Evolutionary conservation across 2,113 vertebrate genomes (phyloP).

Genomic region (Rhegmatorhina hoffmannsi): DNA sequence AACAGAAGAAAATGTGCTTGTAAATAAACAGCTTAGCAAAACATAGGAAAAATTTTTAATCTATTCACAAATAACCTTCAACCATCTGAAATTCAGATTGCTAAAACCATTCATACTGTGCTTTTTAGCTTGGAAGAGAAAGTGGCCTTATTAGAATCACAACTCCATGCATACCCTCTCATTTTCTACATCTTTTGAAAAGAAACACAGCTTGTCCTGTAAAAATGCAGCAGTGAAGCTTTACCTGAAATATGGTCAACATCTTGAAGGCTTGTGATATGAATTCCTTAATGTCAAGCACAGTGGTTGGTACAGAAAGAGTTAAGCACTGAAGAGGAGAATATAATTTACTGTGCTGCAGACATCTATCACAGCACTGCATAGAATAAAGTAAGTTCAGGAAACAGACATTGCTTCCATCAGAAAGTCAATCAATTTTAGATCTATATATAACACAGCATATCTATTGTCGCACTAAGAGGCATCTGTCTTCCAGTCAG

Average conservation of each 20-base stretch:
- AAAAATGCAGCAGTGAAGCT: background rate
- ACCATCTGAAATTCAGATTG: background rate
- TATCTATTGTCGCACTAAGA: slow-evolving; percentile 9
- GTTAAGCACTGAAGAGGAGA: background rate
- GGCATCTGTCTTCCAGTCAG: background rate
- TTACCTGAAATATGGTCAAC: background rate
- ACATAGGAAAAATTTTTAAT: background rate
- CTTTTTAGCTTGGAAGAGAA: background rate
- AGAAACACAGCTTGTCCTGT: background rate
- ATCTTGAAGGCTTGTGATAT: background rate
- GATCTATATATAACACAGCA: background rate
- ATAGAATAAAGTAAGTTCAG: slow-evolving; percentile 5
- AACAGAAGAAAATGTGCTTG: background rate
- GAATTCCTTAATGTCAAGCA: background rate
- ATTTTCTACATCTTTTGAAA: background rate
- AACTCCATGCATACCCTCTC: background rate
- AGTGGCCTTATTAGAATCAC: background rate
- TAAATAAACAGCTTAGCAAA: background rate
- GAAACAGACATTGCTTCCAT: slow-evolving; percentile 7
- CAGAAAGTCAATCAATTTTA: slow-evolving; percentile 34
- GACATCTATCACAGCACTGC: background rate
- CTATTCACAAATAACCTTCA: background rate
- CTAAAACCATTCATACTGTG: background rate
- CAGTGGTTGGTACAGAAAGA: background rate
- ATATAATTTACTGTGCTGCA: background rate